Base-by-base conservation (phyloP, 2,888 invertebrate genomes). In the Lycia hirtaria region DNA sequence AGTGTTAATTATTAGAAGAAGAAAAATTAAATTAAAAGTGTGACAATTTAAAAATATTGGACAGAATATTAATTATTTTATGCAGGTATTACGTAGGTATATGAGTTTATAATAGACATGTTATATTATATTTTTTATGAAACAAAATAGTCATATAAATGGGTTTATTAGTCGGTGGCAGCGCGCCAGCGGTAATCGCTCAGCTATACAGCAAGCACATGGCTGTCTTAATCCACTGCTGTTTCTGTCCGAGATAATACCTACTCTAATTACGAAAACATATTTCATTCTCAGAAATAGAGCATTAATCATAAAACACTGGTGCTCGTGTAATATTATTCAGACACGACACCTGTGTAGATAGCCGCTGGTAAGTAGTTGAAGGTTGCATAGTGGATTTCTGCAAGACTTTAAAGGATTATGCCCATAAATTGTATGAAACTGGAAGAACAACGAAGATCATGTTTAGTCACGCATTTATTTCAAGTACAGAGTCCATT, bases 141-240 rank as follows among this genome's bases (percentile, higher is more conserved):
- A 45, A 32, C 14, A 33, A 45, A 33, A 24, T 54, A 47, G 24
- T 10, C n/a, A 7, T 17, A 55, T 56, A 53, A 35, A 56, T 55
- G 40, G 47, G 51, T 63, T 57, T 47, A 55, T 65, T 66, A 71
- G 67, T 52, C 51, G 55, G 69, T 85, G 85, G 85, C 85, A 76
- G 58, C 62, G 58, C 65, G 84, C 85, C 87, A 86, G 72, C 75
- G 68, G 64, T 67, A 67, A 79, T 73, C 69, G 71, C 73, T 75
- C 72, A 69, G 28, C 17, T 28, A n/a, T 71, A 64, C 17, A 15
- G 15, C 5, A 9, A 73, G 75, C 87, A 86, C 83, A 85, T 88
- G 86, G 85, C 86, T 68, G 70, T 69, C 57, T 70, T 78, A 76
- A 76, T 80, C 78, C 72, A 71, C 65, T 62, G 69, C 73, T 71